phyloP scores from a whole-genome alignment of 2,113 vertebrate species.

The Meles meles region DNA sequence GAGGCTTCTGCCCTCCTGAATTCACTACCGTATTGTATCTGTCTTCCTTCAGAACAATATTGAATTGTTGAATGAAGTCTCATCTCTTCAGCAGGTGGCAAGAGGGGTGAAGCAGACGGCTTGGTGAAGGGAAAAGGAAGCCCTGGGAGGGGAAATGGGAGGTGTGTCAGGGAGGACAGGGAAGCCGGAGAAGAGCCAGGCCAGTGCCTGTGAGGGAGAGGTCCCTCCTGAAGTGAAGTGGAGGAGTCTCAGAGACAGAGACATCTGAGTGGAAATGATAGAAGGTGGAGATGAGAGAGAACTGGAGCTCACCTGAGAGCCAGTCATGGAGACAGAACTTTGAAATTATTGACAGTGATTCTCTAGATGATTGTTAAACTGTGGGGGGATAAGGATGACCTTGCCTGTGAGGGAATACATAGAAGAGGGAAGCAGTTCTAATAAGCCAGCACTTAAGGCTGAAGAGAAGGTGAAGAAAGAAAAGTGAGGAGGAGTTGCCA shows the following conservation, averaged over 20 bases:
- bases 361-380: background rate
- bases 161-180: background rate
- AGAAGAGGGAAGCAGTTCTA: background rate
- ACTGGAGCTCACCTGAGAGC: background rate
- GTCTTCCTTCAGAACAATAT: background rate
- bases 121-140: background rate
- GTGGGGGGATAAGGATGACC: background rate
- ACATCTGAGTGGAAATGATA: background rate
- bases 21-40: rapidly evolving
- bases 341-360: rapidly evolving
- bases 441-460: background rate
- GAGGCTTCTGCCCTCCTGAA: background rate
- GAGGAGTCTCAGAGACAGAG: background rate
- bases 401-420: background rate
- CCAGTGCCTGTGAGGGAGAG: background rate
- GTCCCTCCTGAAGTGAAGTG: rapidly evolving
- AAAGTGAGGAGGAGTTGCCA: background rate
- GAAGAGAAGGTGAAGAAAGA: background rate
- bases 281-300: background rate
- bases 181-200: background rate
- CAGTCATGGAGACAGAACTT: background rate
- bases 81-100: background rate
- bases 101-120: background rate
- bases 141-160: background rate
- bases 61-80: background rate